These are phyloP conservation scores for Drosophila ohnishii DNA, from an alignment of 1,140 invertebrate species.

Conservation along the genomic window DNA sequence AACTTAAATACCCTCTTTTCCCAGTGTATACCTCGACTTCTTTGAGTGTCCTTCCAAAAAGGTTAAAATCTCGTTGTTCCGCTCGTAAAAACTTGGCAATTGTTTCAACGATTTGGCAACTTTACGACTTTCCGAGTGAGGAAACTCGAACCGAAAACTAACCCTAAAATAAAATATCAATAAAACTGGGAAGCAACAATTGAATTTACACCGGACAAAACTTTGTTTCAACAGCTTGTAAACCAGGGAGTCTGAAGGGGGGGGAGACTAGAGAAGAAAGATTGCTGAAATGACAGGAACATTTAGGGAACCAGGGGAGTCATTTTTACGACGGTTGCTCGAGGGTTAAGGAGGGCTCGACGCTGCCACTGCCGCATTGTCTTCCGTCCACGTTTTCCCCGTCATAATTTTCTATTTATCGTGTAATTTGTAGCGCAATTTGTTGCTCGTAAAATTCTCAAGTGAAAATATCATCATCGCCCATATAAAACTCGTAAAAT, in stretches of 20 bases:
- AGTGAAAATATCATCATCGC: conserved; percentile 70
- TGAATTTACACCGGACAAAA: conserved; percentile 75
- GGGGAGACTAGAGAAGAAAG: conserved; percentile 9
- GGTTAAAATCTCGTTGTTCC: conserved; percentile 33
- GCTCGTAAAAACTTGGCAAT: conserved; percentile 78
- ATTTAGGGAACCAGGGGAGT: conserved; percentile 58
- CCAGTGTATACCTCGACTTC: conserved; percentile 1
- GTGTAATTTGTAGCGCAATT: conserved; percentile 80
- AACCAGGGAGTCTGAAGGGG: conserved; percentile 15
- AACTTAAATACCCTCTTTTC: rapidly evolving
- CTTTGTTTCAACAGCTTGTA: conserved; percentile 74
- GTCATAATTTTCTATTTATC: conserved; percentile 81
- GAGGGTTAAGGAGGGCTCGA: conserved; percentile 23
- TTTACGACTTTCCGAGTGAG: conserved; percentile 75
- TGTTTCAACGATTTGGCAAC: conserved; percentile 68
- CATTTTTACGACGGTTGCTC: conserved; percentile 68
- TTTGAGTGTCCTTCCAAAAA: conserved; percentile 32
- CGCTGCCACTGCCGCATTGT: conserved; percentile 18
- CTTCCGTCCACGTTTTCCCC: conserved; percentile 33
- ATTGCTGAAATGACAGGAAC: conserved; percentile 66
- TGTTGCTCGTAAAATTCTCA: conserved; percentile 76
- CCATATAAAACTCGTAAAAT: conserved; percentile 80
- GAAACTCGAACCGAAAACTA: conserved; percentile 54
- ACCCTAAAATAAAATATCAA: conserved; percentile 73
- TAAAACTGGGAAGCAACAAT: conserved; percentile 73